These are phyloP conservation scores for Sylvilagus floridanus DNA, from an alignment of 2,797 vertebrate species.

Conservation along the genomic window DNA sequence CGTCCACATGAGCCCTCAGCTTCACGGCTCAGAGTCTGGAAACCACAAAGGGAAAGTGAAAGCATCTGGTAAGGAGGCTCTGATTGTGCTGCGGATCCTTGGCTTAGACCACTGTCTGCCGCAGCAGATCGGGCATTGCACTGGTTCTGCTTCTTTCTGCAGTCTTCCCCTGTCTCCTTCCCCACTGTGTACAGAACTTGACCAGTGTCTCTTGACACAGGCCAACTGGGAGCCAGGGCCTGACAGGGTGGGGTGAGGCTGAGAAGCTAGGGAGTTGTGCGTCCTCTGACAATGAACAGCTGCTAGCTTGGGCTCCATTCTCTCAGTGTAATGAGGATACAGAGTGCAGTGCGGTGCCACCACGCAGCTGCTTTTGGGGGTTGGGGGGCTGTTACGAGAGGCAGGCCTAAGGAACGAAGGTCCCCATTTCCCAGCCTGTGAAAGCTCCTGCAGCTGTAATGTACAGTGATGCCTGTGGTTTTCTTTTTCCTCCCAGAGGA, in stretches of 20 bases:
- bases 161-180: neutral
- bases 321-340: slow-evolving; percentile 12
- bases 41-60: slow-evolving; percentile 91
- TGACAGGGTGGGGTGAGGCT: neutral
- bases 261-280: neutral
- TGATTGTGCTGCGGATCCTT: neutral
- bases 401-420: neutral
- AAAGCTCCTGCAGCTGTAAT: neutral
- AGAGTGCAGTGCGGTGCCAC: neutral
- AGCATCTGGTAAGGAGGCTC: slow-evolving; percentile 91
- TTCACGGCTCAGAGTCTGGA: slow-evolving; percentile 90
- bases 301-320: neutral
- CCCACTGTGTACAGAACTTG: neutral
- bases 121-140: neutral
- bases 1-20: slow-evolving; percentile 90
- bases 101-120: neutral
- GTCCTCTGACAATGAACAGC: neutral
- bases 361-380: neutral
- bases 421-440: neutral
- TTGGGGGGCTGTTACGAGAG: neutral
- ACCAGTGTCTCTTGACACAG: slow-evolving; percentile 34
- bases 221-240: neutral
- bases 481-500: slow-evolving; percentile 89
- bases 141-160: neutral
- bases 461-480: slow-evolving; percentile 55